Conservation (phyloP, 37 sponge, comb jelly and placozoan species). For the Aphrocallistes beatrix region DNA sequence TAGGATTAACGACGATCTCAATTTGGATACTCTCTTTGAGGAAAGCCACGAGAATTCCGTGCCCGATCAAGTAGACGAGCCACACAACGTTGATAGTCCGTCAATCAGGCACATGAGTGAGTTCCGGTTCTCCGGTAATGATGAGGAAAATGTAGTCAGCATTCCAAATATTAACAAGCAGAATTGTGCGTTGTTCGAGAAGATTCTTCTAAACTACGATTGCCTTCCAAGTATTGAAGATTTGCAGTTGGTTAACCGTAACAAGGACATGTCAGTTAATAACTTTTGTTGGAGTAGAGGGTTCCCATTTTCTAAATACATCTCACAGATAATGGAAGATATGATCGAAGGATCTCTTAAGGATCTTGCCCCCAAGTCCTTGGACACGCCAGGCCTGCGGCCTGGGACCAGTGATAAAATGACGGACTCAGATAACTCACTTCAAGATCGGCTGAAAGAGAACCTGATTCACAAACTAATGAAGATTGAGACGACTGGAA, state of each 20-base stretch:
- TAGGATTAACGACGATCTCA: constrained; percentile 12
- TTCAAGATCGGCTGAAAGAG: background rate
- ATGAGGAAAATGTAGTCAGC: background rate
- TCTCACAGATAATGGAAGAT: background rate
- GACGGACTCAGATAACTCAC: background rate
- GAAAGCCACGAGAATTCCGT: background rate
- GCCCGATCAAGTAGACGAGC: background rate
- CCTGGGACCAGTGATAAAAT: background rate
- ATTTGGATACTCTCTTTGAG: background rate
- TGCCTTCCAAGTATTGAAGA: background rate
- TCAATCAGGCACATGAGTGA: background rate
- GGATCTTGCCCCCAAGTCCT: background rate
- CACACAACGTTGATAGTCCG: background rate
- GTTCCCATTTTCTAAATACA: background rate
- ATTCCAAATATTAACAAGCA: background rate
- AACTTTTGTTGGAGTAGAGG: background rate
- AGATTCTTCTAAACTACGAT: background rate
- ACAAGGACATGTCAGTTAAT: background rate
- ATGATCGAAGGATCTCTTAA: background rate
- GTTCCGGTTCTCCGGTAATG: background rate
- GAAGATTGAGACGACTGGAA: background rate
- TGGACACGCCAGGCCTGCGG: background rate
- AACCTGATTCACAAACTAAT: background rate
- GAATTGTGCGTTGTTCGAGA: background rate
- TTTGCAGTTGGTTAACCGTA: constrained; percentile 5